Conservation (phyloP, 2,113 vertebrate genomes). For the Numenius arquata region DNA sequence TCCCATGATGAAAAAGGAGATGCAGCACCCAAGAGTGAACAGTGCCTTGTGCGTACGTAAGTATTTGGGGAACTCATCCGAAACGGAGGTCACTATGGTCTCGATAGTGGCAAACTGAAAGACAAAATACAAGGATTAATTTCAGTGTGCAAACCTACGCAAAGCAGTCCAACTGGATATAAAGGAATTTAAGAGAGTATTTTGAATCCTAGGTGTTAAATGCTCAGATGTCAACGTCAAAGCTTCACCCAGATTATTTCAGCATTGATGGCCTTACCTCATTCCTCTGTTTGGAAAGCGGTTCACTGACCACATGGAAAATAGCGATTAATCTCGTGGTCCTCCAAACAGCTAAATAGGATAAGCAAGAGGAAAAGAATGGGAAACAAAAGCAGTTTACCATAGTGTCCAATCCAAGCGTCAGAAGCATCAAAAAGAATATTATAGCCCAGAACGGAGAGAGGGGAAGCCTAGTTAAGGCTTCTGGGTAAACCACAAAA, state of each 20-base stretch:
- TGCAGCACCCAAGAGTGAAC: conserved; percentile 91
- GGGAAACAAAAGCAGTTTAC: conserved; percentile 72
- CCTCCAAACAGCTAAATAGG: background rate
- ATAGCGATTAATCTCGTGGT: rapidly evolving
- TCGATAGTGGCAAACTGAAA: conserved; percentile 96
- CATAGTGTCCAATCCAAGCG: conserved; percentile 97
- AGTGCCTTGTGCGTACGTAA: conserved; percentile 91
- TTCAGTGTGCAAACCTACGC: rapidly evolving
- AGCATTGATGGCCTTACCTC: background rate
- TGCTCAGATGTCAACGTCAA: background rate
- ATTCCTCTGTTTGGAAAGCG: background rate
- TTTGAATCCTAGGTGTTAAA: background rate
- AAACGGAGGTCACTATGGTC: conserved; percentile 96
- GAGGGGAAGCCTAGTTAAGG: conserved; percentile 92
- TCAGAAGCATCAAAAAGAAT: conserved; percentile 98
- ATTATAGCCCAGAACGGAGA: conserved; percentile 99
- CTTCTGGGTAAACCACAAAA: conserved; percentile 98
- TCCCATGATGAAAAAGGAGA: conserved; percentile 92
- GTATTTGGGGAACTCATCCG: conserved; percentile 95
- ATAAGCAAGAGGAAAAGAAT: background rate
- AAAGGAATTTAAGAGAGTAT: rapidly evolving
- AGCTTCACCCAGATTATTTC: background rate
- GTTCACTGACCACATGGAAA: background rate
- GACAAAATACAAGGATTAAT: background rate
- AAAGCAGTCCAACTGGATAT: rapidly evolving